phyloP scores from a whole-genome alignment of 2,797 vertebrate species.

The Enteromius trimaculatus region DNA sequence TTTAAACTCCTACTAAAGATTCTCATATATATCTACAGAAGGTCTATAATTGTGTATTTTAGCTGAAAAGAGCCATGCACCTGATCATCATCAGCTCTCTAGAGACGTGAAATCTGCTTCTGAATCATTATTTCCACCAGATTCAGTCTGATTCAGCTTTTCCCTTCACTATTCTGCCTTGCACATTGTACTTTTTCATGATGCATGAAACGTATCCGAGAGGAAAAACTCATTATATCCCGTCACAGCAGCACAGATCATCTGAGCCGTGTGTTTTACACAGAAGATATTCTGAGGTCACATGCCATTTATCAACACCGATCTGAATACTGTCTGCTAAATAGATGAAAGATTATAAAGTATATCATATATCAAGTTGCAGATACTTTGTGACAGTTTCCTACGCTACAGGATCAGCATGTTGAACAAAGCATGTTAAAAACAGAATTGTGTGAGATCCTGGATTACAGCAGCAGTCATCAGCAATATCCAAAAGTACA shows the following conservation, averaged over 20 bases:
- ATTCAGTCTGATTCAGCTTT: neutral
- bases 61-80: neutral
- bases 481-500: neutral
- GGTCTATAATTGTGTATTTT: neutral
- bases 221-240: neutral
- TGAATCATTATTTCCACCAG: neutral
- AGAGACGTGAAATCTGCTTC: neutral
- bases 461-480: neutral
- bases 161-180: neutral
- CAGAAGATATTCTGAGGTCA: neutral
- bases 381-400: neutral
- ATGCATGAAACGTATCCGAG: neutral
- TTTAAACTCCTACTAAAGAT: neutral
- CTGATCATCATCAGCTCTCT: constrained; percentile 20
- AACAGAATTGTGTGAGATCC: neutral
- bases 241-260: neutral
- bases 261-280: neutral
- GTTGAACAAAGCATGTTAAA: neutral
- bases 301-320: neutral
- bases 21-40: neutral
- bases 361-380: neutral
- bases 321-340: neutral
- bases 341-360: neutral
- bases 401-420: neutral
- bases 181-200: neutral